Percentiles rank a stretch among this genome's conserved stretches.
Conservation (phyloP, 2,888 invertebrate genomes). For the Leptothorax acervorum region DNA sequence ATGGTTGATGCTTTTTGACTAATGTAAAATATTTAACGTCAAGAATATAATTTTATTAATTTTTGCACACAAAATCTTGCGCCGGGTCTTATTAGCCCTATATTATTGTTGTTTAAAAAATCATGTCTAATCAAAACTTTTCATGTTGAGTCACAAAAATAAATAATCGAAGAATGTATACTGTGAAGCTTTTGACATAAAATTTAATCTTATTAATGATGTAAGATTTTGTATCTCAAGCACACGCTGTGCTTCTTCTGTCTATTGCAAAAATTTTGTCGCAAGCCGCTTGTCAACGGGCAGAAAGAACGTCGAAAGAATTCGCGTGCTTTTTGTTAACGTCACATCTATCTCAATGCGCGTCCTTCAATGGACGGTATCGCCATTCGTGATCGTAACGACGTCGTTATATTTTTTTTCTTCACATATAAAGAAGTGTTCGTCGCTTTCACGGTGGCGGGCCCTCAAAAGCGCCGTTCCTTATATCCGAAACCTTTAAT, state of each 20-base stretch:
- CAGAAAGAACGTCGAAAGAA: neutral
- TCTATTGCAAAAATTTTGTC: neutral
- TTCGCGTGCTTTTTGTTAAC: neutral
- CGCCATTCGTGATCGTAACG: neutral
- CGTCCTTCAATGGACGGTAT: neutral
- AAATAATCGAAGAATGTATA: neutral
- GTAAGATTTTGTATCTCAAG: neutral
- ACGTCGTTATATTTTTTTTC: constrained; percentile 46
- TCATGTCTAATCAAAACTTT: neutral
- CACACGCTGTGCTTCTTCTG: neutral
- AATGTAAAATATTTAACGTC: too few relatives aligned
- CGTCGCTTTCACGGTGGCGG: neutral
- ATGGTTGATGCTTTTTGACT: too few relatives aligned
- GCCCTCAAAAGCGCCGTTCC: constrained; percentile 1
- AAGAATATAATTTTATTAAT: too few relatives aligned
- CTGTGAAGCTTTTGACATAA: neutral
- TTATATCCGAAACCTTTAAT: neutral
- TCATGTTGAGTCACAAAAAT: neutral
- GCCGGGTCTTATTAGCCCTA: too few relatives aligned
- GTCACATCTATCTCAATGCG: constrained; percentile 36
- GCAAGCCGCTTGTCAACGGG: neutral
- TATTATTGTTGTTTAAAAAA: too few relatives aligned
- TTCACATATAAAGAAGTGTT: constrained; percentile 12
- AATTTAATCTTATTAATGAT: neutral
- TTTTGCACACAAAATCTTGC: too few relatives aligned